These are phyloP conservation scores for Sebastes oblongus DNA, from an alignment of 2,797 vertebrate species.

Conservation along the genomic window DNA sequence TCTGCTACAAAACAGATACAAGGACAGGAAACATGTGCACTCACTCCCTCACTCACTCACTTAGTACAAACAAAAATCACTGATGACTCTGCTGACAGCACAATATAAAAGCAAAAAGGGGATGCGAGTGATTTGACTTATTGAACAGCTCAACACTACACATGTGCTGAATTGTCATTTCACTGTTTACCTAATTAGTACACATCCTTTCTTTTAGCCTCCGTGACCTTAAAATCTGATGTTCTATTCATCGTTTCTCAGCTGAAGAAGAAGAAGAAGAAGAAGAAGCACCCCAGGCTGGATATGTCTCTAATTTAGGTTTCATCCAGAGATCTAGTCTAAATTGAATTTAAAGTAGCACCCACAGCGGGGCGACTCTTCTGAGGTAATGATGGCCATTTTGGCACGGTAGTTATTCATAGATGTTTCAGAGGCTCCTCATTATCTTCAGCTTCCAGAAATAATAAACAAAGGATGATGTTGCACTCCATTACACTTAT, in stretches of 20 bases:
- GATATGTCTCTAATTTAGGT: background rate
- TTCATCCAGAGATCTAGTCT: background rate
- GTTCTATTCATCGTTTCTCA: background rate
- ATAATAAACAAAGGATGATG: conserved; percentile 29
- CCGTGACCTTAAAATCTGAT: background rate
- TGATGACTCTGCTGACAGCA: conserved; percentile 21
- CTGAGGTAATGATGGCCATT: background rate
- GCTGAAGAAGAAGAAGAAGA: background rate
- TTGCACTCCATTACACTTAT: conserved; percentile 39
- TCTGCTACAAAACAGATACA: conserved; percentile 39
- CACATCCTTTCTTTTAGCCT: background rate
- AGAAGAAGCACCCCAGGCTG: background rate
- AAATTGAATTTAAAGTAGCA: conserved; percentile 12
- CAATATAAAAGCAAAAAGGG: conserved; percentile 6
- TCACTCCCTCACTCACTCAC: background rate
- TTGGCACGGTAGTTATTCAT: background rate
- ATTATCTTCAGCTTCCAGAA: conserved; percentile 29
- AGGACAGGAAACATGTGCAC: conserved; percentile 5
- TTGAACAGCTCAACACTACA: conserved; percentile 6
- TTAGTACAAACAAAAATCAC: background rate
- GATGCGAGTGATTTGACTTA: conserved; percentile 9
- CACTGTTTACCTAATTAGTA: conserved; percentile 21
- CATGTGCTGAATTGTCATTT: conserved; percentile 25
- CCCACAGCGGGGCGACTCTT: background rate
- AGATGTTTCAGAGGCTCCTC: conserved; percentile 9